Base-by-base conservation (phyloP, 1,140 invertebrate genomes). In the Aphidius gifuensis region DNA sequence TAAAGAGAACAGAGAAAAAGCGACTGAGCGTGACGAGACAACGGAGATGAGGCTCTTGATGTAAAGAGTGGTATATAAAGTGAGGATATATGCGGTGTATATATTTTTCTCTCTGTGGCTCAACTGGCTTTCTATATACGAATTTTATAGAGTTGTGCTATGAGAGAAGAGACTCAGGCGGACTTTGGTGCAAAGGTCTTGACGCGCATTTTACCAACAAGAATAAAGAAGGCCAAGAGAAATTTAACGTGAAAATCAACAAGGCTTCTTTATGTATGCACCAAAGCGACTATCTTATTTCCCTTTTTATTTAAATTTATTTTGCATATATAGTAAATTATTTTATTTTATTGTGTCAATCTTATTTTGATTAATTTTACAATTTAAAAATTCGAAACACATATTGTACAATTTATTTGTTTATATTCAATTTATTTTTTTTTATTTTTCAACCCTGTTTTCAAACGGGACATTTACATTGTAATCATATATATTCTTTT, bases 141-240 rank as follows among this genome's bases (percentile, higher is more conserved):
- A 50, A 7, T 6, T 32, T 16, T 32, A 32, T 50, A 21, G 4
- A 39, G 38, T 40, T 53, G 51, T 39, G 38, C 38, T 32, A 32
- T 32, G 23, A 32, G 11, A 53, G 23, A 8, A 32, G 32, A 6
- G 38, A 38, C 23, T 9, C 51, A 38, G 32, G 6, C 23, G 4
- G 23, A 32, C 23, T 32, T 32, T 32, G 23, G 23, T 32, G 23
- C 51, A 53, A 53, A 53, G 51, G 51, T 53, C 51, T 53, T 11
- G 51, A 44, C 51, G 51, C 23, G 51, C 38, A 53, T 4, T 40
- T 21, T 39, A 38, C 40, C 23, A 9, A 53, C 51, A 4, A 61
- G 56, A 64, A 32, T 32, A 32, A 32, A 64, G 59, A 67, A 64
- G 66, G 62, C 65, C 62, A 66, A 66, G 60, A 66, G 65, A 62